Evolutionary conservation across 2,888 invertebrate genomes (phyloP).

Genomic region (Laothoe populi): DNA sequence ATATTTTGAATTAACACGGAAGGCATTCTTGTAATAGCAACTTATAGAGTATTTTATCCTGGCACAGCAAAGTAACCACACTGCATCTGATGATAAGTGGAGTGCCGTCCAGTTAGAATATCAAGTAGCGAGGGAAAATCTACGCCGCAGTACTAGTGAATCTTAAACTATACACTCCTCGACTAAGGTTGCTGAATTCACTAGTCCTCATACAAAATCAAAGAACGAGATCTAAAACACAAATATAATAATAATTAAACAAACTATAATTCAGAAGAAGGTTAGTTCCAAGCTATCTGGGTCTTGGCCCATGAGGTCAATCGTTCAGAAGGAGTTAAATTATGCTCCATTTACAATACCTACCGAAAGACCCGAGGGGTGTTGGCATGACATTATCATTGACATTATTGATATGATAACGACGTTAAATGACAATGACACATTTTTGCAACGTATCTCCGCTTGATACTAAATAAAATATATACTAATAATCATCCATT

Average conservation of each 20-base stretch:
- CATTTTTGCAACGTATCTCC: slow-evolving; percentile 44
- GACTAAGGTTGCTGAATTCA: neutral
- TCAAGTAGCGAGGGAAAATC: too few relatives aligned
- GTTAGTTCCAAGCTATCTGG: slow-evolving; percentile 6
- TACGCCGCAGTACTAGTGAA: too few relatives aligned
- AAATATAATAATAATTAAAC: neutral
- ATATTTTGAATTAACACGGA: too few relatives aligned
- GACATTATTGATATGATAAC: slow-evolving; percentile 57
- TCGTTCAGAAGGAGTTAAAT: slow-evolving; percentile 6
- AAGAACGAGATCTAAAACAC: neutral
- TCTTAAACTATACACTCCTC: too few relatives aligned
- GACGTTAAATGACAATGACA: slow-evolving; percentile 53
- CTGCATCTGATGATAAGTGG: too few relatives aligned
- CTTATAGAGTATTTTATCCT: too few relatives aligned
- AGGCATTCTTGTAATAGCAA: too few relatives aligned
- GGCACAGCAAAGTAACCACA: too few relatives aligned
- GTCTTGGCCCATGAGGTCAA: slow-evolving; percentile 21
- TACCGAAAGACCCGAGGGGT: slow-evolving; percentile 28
- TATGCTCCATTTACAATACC: slow-evolving; percentile 24
- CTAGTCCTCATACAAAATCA: neutral
- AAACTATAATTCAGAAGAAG: slow-evolving; percentile 10
- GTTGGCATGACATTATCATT: slow-evolving; percentile 45
- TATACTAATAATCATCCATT: too few relatives aligned
- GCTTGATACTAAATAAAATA: slow-evolving; percentile 5
- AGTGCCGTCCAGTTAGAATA: too few relatives aligned